Evolutionary conservation across 2,888 invertebrate genomes (phyloP), one percentile per base, ranked within the genome.

Genomic region (Harpalus rubripes): DNA sequence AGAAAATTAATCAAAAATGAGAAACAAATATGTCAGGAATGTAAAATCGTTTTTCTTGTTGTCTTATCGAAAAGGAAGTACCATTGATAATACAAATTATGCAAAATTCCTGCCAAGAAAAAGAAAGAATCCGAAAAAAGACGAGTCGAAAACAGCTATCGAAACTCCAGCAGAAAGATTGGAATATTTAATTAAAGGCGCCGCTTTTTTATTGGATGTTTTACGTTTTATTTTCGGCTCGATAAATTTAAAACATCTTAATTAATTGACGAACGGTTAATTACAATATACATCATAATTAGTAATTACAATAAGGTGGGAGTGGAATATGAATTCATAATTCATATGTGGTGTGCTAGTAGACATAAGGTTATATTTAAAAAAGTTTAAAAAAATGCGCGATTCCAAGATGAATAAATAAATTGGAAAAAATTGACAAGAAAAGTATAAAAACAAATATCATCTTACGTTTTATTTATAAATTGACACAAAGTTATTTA

Each of bases 221-320:
- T 78, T 78, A 56, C 59, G 59, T 80, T 63, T 78, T 83, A 32
- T 83, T 68, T 74, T 83, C 72, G 65, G 32, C 12, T 74, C 83
- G 76, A 83, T 83, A 83, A 76, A 83, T 83, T 61, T 83, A 10
- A 56, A 78, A 84, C 84, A 76, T 78, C 84, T 84, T 84, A 84
- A 84, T 84, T 78, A 78, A 84, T 84, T 84, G 56, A 74, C 59
- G 83, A 76, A 65, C 56, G 39, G 52, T 78, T 84, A 84, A 84
- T 84, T 84, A 84, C 56, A 32, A 84, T 84, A 84, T 84, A 78
- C 78, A 78, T 78, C 76, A 78, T 84, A 63, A 84, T 84, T 83
- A 83, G 41, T 76, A 83, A 83, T 74, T 78, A 84, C 39, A 76
- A 52, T 65, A 61, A 63, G 58, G 58, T 52, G 44, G 76, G 52